These are phyloP conservation scores for Zaprionus taronus DNA, from an alignment of 1,140 invertebrate species.

Conservation along the genomic window DNA sequence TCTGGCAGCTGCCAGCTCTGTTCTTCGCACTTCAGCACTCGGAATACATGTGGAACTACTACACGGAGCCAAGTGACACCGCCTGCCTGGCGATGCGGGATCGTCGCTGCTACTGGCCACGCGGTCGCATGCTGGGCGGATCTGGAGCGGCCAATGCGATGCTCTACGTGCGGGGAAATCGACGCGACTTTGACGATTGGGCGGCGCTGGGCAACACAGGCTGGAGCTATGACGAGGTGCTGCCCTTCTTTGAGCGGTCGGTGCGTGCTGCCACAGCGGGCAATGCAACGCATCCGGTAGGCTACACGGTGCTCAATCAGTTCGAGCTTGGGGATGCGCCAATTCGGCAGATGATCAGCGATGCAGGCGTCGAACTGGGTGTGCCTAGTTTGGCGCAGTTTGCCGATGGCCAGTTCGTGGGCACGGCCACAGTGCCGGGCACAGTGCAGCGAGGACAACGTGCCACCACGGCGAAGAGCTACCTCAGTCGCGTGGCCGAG, in stretches of 20 bases:
- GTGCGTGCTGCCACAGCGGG: slow-evolving; percentile 70
- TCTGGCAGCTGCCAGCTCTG: slow-evolving; percentile 85
- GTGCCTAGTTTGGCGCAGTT: slow-evolving; percentile 43
- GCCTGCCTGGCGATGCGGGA: slow-evolving; percentile 86
- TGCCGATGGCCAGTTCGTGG: slow-evolving; percentile 85
- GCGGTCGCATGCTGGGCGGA: slow-evolving; percentile 91
- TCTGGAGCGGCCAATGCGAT: slow-evolving; percentile 92
- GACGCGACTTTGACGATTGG: slow-evolving; percentile 86
- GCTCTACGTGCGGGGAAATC: slow-evolving; percentile 83
- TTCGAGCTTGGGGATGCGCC: slow-evolving; percentile 76
- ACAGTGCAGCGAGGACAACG: slow-evolving; percentile 86
- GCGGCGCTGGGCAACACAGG: slow-evolving; percentile 85
- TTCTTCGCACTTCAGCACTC: slow-evolving; percentile 85
- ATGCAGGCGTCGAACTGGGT: slow-evolving; percentile 49
- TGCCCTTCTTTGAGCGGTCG: slow-evolving; percentile 76
- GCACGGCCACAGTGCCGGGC: slow-evolving; percentile 85
- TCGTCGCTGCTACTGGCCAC: slow-evolving; percentile 87
- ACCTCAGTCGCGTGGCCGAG: slow-evolving; percentile 60
- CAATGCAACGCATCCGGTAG: slow-evolving; percentile 78
- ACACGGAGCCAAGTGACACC: slow-evolving; percentile 86
- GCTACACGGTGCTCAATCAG: slow-evolving; percentile 46
- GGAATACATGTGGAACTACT: slow-evolving; percentile 88
- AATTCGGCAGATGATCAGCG: slow-evolving; percentile 54
- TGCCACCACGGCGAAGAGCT: slow-evolving; percentile 85
- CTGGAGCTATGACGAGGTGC: slow-evolving; percentile 73